Evolutionary conservation across 2,888 invertebrate species (phyloP).

Genomic region (Cryptocephalus primarius): DNA sequence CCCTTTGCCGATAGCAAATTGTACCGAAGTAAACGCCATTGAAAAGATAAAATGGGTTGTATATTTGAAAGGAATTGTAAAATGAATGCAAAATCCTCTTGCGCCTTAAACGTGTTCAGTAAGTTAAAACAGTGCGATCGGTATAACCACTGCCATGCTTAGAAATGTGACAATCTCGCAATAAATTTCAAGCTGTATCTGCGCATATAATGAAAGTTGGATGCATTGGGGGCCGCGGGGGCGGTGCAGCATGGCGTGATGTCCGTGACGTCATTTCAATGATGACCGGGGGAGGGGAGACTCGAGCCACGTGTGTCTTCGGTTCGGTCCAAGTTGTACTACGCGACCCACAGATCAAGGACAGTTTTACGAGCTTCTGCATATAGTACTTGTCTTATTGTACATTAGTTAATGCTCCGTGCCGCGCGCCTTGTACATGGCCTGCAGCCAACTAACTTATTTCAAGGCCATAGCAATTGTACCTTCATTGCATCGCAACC

Average conservation of each 20-base stretch:
- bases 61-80: too few species aligned
- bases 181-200: slow-evolving; percentile 32
- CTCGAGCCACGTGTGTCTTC: slow-evolving; percentile 34
- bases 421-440: slow-evolving; percentile 27
- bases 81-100: too few species aligned
- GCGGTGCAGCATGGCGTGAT: slow-evolving; percentile 32
- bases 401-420: slow-evolving; percentile 27
- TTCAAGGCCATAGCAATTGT: slow-evolving; percentile 36
- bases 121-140: too few species aligned
- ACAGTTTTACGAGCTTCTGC: slow-evolving; percentile 40
- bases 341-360: slow-evolving; percentile 41
- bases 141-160: too few species aligned
- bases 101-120: too few species aligned
- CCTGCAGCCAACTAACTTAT: slow-evolving; percentile 20
- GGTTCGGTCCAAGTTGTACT: slow-evolving; percentile 32
- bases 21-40: too few species aligned
- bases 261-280: slow-evolving; percentile 33
- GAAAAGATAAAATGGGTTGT: too few species aligned
- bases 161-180: slow-evolving; percentile 5
- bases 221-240: slow-evolving; percentile 30
- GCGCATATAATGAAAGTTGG: slow-evolving; percentile 33
- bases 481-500: slow-evolving; percentile 27
- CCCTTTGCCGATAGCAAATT: too few species aligned
- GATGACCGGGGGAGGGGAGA: slow-evolving; percentile 16
- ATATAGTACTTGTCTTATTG: slow-evolving; percentile 35